Evolutionary conservation across 2,888 invertebrate species (phyloP).

Genomic region (Melipona beecheii): DNA sequence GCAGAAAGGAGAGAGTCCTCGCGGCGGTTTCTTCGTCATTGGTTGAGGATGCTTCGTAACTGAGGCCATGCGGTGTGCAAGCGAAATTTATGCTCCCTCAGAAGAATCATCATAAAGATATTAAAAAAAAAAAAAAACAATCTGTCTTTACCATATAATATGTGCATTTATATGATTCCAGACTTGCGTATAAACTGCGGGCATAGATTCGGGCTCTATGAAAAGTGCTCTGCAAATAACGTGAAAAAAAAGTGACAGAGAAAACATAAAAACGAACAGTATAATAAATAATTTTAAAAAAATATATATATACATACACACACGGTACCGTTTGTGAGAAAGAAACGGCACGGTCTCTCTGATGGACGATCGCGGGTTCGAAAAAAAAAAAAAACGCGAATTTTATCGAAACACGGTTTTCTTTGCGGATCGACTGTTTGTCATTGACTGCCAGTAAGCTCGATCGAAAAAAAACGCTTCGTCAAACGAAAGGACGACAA

Average conservation of each 20-base stretch:
- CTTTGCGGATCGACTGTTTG: too few relatives aligned
- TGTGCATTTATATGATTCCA: slow-evolving; percentile 84
- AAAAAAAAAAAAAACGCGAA: background rate
- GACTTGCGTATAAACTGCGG: slow-evolving; percentile 82
- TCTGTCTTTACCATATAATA: slow-evolving; percentile 82
- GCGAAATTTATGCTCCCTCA: slow-evolving; percentile 45
- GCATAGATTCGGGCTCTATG: slow-evolving; percentile 81
- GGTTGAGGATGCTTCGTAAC: slow-evolving; percentile 62
- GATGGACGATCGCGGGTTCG: slow-evolving; percentile 56
- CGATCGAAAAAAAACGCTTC: slow-evolving; percentile 1
- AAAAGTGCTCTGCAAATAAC: slow-evolving; percentile 79
- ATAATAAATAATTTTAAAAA: background rate
- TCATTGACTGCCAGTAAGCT: slow-evolving; percentile 4
- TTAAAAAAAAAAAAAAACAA: background rate
- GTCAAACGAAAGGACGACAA: background rate
- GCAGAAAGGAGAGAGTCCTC: slow-evolving; percentile 59
- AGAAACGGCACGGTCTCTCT: slow-evolving; percentile 37
- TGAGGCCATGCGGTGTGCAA: slow-evolving; percentile 79
- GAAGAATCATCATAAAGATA: slow-evolving; percentile 57
- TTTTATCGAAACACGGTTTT: slow-evolving; percentile 21
- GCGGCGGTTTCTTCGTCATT: slow-evolving; percentile 57
- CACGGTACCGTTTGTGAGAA: slow-evolving; percentile 40
- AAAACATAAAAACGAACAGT: slow-evolving; percentile 55
- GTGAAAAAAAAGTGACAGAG: slow-evolving; percentile 51
- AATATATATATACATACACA: background rate